Evolutionary conservation across 2,113 vertebrate species (phyloP), one percentile per base, ranked within the genome.

Genomic region (Arenaria interpres): DNA sequence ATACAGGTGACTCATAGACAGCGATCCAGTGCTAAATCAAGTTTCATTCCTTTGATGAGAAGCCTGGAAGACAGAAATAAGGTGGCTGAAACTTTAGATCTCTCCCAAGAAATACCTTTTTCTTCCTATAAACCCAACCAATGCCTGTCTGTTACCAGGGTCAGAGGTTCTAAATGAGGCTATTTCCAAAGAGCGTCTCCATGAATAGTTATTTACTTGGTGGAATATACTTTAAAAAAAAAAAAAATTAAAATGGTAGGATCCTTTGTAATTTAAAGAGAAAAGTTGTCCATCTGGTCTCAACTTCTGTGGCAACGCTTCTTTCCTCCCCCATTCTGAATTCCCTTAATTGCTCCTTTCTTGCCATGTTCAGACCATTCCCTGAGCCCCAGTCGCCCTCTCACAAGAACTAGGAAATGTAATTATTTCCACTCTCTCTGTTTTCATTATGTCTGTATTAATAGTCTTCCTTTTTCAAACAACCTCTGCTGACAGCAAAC

Each of bases 391-490:
- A 20, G 35, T 11, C 23, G 54, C 48, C 62, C 64, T 93, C 50
- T 30, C 50, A 86, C 35, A 62, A 79, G 67, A 76, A 32, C 80
- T 10, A 76, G 75, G 72, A 93, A 93, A 95, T 79, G 62, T 73
- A 48, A 96, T 92, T 81, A 71, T 95, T 90, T 87, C 84, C 90
- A 68, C 80, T 94, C 76, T 59, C 93, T 90, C 84, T 53, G 80
- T 92, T 94, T 95, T 64, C 81, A 83, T 94, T 85, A 87, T 4
- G 85, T 85, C 93, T 77, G 57, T 41, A 95, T 93, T 73, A 96
- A 96, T 91, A 95, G 62, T 9, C 90, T 91, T 95, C 95, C 71
- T 66, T 90, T 82, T 39, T 27, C 74, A 53, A 64, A 50, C 60
- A 62, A 84, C 54, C 88, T 72, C 51, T 62, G 81, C 93, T 95